A percentile compares a stretch with the other conserved stretches of the same genome.
phyloP scores from a whole-genome alignment of 2,113 vertebrate species.

The Eonycteris spelaea region DNA sequence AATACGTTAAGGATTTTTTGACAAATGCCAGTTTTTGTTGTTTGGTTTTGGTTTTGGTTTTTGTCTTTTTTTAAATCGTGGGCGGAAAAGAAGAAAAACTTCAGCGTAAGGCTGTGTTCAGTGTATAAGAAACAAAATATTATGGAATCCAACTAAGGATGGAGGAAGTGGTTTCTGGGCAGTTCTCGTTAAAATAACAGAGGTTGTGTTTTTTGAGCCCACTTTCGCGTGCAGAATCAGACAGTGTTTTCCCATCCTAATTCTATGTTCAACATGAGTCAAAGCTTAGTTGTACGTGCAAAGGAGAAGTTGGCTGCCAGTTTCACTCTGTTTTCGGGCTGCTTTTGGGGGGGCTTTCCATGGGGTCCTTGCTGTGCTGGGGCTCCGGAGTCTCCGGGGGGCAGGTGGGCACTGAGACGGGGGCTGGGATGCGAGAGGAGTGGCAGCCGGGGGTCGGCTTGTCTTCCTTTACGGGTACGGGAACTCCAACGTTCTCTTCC shows the following conservation, averaged over 20 bases:
- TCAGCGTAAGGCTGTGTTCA: conserved; percentile 76
- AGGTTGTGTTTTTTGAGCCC: conserved; percentile 68
- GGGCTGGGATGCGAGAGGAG: conserved; percentile 27
- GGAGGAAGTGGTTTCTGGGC: conserved; percentile 58
- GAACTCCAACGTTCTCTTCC: conserved; percentile 72
- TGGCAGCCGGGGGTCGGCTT: conserved; percentile 19
- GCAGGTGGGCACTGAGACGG: conserved; percentile 50
- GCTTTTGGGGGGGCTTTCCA: conserved; percentile 91
- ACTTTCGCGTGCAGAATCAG: conserved; percentile 78
- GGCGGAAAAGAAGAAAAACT: conserved; percentile 3
- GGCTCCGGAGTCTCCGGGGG: conserved; percentile 59
- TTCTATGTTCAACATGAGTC: conserved; percentile 74
- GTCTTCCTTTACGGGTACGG: conserved; percentile 54
- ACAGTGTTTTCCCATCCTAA: conserved; percentile 58
- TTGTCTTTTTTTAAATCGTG: conserved; percentile 38
- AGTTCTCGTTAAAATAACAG: conserved; percentile 71
- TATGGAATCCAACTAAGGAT: conserved; percentile 64
- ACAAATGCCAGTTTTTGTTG: conserved; percentile 45
- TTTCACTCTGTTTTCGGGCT: conserved; percentile 90
- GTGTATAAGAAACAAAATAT: conserved; percentile 69
- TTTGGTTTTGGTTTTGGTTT: too few relatives aligned
- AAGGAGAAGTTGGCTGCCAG: conserved; percentile 97
- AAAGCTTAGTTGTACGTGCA: conserved; percentile 87
- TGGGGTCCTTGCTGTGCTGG: conserved; percentile 73
- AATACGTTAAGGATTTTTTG: conserved; percentile 77